phyloP scores from a whole-genome alignment of 2,113 vertebrate species.

The Gymnorhina tibicen region DNA sequence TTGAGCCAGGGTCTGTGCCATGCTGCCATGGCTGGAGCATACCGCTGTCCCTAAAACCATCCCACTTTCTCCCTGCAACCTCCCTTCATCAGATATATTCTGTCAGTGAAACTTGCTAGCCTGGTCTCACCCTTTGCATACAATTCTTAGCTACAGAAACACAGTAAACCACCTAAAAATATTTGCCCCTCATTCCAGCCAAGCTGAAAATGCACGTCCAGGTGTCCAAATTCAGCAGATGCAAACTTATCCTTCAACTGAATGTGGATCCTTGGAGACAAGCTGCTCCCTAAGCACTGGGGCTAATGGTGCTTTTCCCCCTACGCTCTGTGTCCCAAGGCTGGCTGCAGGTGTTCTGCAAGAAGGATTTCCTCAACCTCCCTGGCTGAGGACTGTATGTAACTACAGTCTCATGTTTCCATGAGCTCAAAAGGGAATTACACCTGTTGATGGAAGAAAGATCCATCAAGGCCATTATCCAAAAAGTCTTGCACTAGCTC shows the following conservation, averaged over 20 bases:
- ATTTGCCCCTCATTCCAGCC: neutral
- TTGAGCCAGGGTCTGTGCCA: rapidly evolving
- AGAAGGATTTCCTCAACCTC: neutral
- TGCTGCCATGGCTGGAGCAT: neutral
- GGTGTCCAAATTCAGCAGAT: neutral
- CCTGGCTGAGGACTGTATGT: neutral
- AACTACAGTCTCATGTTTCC: neutral
- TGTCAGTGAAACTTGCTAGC: too few species aligned
- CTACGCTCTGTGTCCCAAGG: neutral
- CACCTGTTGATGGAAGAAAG: neutral
- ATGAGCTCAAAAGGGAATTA: neutral
- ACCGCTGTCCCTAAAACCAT: neutral
- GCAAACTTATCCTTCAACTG: neutral
- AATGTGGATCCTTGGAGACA: neutral
- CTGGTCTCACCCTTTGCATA: neutral
- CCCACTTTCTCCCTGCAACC: neutral
- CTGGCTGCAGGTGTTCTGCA: neutral
- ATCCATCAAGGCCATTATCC: neutral
- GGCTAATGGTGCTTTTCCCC: neutral
- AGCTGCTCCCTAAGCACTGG: neutral
- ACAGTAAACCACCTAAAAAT: neutral
- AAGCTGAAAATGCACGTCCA: neutral
- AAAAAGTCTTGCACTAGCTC: neutral
- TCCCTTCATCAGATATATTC: neutral
- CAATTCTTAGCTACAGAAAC: neutral